Base-by-base conservation (phyloP, 2,888 invertebrate genomes). In the Microchrysa polita region DNA sequence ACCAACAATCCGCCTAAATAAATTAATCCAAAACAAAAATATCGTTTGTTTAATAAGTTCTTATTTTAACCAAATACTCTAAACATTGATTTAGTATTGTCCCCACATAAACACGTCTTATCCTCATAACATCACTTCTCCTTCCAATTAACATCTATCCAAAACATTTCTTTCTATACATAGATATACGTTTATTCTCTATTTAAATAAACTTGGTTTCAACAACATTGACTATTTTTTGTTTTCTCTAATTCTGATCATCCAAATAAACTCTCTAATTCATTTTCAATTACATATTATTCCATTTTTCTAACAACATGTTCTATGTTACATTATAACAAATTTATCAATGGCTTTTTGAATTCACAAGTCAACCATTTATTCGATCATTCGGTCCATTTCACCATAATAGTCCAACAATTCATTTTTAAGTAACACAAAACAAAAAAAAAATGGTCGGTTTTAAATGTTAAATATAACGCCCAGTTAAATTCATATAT, bases 121-220 rank as follows among this genome's bases (percentile, higher is more conserved):
- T 34, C 7, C 2, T 34, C 7, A n/a, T 34, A 34, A 34, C 27
- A 34, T 34, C 27, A 34, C 27, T 34, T 34, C 7, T n/a, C n/a
- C n/a, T 2, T 34, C 27, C 52, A 2, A 52, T 10, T 57, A 57
- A 20, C 5, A 57, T 57, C 57, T 57, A 57, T 57, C 12, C n/a
- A 60, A n/a, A n/a, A 34, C 7, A 34, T 34, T 34, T 34, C 4
- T 34, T 5, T 34, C 2, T 34, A 34, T 34, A 34, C 27, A 34
- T 34, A 34, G 2, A 7, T 34, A 7, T 34, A 34, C 27, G 27
- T 34, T 2, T 34, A 34, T 34, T 34, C 7, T n/a, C 7, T 34
- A 34, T 34, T 34, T 34, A 18, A 63, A 42, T 67, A 53, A 67
- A 67, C 52, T 67, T 67, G 53, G 67, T 67, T 53, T 53, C 67